Conservation (phyloP, 2,888 invertebrate species). For the Pseudococcus viburni region DNA sequence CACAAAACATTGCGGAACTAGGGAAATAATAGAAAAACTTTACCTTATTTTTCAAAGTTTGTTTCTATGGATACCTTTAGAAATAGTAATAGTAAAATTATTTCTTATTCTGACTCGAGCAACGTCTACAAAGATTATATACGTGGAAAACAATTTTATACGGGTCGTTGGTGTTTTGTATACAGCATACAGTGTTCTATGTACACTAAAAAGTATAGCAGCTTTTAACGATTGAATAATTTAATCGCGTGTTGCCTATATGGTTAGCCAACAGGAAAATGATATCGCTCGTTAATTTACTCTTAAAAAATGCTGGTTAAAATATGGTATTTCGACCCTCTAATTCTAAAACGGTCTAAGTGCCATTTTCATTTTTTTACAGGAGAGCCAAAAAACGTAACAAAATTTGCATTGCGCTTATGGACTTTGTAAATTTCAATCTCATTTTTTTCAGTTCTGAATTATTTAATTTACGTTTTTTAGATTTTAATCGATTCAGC, state of each 20-base stretch:
- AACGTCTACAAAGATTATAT: background rate
- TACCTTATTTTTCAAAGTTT: background rate
- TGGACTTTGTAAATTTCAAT: too few species aligned
- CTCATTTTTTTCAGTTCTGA: too few species aligned
- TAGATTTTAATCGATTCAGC: too few species aligned
- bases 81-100: background rate
- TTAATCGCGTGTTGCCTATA: conserved; percentile 11
- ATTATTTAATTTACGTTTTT: too few species aligned
- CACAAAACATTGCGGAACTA: background rate
- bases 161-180: conserved; percentile 11
- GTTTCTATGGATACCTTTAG: conserved; percentile 13
- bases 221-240: conserved; percentile 28
- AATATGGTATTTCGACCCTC: too few species aligned
- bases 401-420: too few species aligned
- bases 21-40: background rate
- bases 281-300: background rate
- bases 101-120: background rate
- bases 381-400: too few species aligned
- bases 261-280: background rate
- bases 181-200: background rate
- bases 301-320: background rate
- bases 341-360: too few species aligned
- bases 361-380: too few species aligned
- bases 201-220: background rate
- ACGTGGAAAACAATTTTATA: background rate